phyloP scores from a whole-genome alignment of 2,797 vertebrate species.

The Lemur catta region DNA sequence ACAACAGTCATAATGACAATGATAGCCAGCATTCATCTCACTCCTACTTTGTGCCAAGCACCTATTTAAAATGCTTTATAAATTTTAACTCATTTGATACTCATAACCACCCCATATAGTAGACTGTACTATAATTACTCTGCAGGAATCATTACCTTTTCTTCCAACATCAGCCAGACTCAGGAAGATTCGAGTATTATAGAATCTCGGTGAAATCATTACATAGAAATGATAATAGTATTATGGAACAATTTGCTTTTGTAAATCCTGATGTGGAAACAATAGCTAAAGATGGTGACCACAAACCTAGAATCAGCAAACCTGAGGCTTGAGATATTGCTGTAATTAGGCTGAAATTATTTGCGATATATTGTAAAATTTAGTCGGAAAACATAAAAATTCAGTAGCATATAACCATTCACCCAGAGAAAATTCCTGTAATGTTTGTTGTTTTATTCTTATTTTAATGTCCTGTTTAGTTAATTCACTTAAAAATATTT shows the following conservation, averaged over 20 bases:
- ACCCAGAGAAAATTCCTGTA: conserved; percentile 26
- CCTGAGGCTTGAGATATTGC: background rate
- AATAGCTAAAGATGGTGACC: background rate
- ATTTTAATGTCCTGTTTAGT: conserved; percentile 29
- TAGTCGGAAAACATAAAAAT: conserved; percentile 3
- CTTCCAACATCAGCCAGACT: background rate
- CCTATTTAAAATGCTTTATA: background rate
- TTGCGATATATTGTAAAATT: background rate
- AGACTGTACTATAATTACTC: background rate
- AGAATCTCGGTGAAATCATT: background rate
- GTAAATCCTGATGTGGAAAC: background rate
- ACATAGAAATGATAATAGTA: conserved; percentile 35
- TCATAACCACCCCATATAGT: background rate
- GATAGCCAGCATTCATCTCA: background rate
- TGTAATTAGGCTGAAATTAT: conserved; percentile 6
- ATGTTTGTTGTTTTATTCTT: background rate
- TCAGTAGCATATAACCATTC: background rate
- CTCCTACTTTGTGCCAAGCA: background rate
- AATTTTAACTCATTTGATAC: background rate
- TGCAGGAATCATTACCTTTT: background rate
- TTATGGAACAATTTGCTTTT: conserved; percentile 26
- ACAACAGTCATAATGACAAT: background rate
- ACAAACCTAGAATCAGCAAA: background rate
- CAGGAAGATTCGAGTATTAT: background rate
- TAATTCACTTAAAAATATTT: conserved; percentile 3